Evolutionary conservation across 64 coral and sea anemone species (phyloP).

Genomic region (Pocillopora damicornis): DNA sequence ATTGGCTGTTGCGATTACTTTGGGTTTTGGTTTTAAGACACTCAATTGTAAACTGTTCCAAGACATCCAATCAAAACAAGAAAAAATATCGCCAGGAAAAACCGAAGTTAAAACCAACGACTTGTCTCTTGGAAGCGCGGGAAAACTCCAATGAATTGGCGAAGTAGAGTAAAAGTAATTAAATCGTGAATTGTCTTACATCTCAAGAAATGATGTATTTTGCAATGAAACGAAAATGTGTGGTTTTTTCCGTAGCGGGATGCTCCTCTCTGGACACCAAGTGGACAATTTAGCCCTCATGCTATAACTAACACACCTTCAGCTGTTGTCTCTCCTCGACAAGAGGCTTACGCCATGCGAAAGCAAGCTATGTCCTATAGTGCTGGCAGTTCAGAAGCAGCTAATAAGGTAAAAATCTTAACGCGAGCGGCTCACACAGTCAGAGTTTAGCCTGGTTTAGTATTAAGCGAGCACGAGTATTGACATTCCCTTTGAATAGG

Average conservation of each 20-base stretch:
- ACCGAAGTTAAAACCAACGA: no score
- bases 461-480: no score
- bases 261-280: constrained; percentile 83
- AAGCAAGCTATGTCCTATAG: constrained; percentile 67
- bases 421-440: no score
- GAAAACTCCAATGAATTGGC: no score
- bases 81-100: no score
- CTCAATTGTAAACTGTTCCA: no score
- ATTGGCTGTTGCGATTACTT: no score
- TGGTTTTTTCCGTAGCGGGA: constrained; percentile 16
- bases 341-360: constrained; percentile 94
- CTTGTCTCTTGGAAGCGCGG: no score
- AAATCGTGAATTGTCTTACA: not conserved
- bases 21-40: no score
- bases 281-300: constrained; percentile 87
- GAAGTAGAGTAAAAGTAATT: not conserved
- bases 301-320: constrained; percentile 52
- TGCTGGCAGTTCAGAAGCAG: not conserved
- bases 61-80: no score
- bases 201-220: not conserved
- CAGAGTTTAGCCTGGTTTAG: no score
- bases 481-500: no score
- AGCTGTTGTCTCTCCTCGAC: constrained; percentile 73
- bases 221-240: not conserved
- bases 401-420: constrained; percentile 34